Percentiles rank a stretch among this genome's conserved stretches.
phyloP scores from a whole-genome alignment of 2,797 vertebrate genomes.

The Danio kyathit region DNA sequence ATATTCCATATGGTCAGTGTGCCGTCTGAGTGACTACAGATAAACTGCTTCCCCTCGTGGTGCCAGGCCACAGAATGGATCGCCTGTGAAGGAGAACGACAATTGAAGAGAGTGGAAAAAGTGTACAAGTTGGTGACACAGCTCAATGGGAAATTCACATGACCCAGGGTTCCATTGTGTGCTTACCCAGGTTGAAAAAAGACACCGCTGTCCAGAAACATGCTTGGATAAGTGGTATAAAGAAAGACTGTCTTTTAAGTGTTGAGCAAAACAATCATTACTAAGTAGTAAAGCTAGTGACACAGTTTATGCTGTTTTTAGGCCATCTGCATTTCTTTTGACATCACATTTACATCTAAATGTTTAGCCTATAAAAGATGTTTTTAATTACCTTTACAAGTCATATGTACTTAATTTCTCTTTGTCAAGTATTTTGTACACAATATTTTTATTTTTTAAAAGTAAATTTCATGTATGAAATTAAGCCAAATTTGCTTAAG shows the following conservation, averaged over 20 bases:
- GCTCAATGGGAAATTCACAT: neutral
- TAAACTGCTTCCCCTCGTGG: slow-evolving; percentile 98
- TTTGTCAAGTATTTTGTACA: too few species aligned
- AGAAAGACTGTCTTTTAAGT: slow-evolving; percentile 1
- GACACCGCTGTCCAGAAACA: neutral
- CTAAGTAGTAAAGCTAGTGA: neutral
- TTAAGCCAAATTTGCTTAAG: too few species aligned
- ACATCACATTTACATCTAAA: neutral
- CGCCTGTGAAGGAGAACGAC: slow-evolving; percentile 80
- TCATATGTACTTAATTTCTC: too few species aligned
- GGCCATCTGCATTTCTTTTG: neutral
- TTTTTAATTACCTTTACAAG: too few species aligned
- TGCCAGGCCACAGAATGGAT: slow-evolving; percentile 99
- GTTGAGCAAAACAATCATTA: neutral
- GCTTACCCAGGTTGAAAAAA: neutral
- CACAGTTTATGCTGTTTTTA: neutral
- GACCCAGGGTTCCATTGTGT: neutral
- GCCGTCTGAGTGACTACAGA: slow-evolving; percentile 98
- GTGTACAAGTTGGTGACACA: neutral
- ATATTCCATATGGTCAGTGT: slow-evolving; percentile 98
- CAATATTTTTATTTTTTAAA: too few species aligned
- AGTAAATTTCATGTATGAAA: too few species aligned
- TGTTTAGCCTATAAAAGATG: neutral
- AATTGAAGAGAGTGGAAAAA: slow-evolving; percentile 29
- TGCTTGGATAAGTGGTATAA: slow-evolving; percentile 6